A percentile compares a stretch with the other conserved stretches of the same genome.
These are phyloP conservation scores for Onychomys torridus DNA, from an alignment of 2,797 vertebrate genomes.

Conservation along the genomic window DNA sequence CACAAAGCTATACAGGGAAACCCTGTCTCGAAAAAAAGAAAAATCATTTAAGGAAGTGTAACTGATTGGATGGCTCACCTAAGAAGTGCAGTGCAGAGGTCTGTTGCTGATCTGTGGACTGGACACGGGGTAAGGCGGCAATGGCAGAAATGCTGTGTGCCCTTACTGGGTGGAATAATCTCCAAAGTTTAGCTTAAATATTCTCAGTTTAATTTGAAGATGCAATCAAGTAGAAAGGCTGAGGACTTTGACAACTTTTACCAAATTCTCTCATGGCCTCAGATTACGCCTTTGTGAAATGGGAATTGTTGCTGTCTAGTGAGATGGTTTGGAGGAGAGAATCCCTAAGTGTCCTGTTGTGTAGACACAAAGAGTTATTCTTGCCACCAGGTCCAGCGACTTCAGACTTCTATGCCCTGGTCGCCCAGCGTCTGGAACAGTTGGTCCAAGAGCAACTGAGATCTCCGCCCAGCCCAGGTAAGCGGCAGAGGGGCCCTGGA, in stretches of 20 bases:
- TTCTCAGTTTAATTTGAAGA: background rate
- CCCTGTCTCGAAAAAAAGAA: too few species aligned
- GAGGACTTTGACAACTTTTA: background rate
- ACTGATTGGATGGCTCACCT: background rate
- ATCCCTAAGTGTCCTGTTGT: background rate
- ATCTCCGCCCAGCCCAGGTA: slow-evolving; percentile 73
- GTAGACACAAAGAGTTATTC: background rate
- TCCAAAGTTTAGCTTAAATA: background rate
- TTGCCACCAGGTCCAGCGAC: slow-evolving; percentile 67
- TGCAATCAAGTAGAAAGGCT: background rate
- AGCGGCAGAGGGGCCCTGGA: background rate
- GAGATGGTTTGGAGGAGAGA: background rate
- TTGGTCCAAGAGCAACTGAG: slow-evolving; percentile 81
- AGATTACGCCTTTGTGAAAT: background rate
- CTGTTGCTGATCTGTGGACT: background rate
- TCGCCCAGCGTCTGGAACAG: slow-evolving; percentile 84
- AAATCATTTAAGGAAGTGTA: background rate
- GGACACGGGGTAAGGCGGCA: background rate
- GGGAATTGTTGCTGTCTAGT: background rate
- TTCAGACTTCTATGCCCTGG: slow-evolving; percentile 83
- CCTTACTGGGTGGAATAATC: background rate
- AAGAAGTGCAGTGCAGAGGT: background rate
- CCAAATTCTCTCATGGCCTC: background rate
- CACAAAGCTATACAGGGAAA: too few species aligned
- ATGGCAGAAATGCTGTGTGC: background rate